Percentiles rank a stretch among this genome's conserved stretches.
phyloP scores from a whole-genome alignment of 1,140 invertebrate species.

The Aphidius gifuensis region DNA sequence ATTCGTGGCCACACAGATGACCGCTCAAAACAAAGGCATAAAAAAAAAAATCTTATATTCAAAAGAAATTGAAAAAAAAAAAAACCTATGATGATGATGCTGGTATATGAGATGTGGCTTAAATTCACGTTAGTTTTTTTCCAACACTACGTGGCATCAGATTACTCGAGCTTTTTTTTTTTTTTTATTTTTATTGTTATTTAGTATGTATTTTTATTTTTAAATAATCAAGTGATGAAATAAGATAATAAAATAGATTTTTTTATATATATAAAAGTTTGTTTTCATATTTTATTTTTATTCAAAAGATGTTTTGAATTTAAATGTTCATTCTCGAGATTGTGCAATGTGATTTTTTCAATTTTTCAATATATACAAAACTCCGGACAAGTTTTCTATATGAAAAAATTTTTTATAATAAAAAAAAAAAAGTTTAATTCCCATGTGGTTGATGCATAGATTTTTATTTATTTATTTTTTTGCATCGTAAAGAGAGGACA shows the following conservation, averaged over 20 bases:
- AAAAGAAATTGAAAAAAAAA: too few species aligned
- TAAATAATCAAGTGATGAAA: background rate
- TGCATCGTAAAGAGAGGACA: slow-evolving; percentile 30
- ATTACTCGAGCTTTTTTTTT: slow-evolving; percentile 29
- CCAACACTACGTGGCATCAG: slow-evolving; percentile 32
- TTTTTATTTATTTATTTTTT: background rate
- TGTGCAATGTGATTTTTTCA: too few species aligned
- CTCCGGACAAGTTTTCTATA: too few species aligned
- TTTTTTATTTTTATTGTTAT: slow-evolving; percentile 16
- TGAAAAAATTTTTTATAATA: too few species aligned
- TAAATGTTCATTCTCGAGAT: too few species aligned
- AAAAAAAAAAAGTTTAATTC: slow-evolving; percentile 12
- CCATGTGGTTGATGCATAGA: background rate
- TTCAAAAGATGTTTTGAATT: too few species aligned
- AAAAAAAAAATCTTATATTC: too few species aligned
- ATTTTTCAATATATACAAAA: too few species aligned
- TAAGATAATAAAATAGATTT: too few species aligned
- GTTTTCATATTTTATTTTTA: background rate
- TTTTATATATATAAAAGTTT: background rate
- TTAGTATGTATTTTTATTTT: slow-evolving; percentile 12
- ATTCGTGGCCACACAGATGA: background rate
- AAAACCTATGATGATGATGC: too few species aligned
- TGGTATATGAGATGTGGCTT: slow-evolving; percentile 7
- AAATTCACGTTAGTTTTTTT: slow-evolving; percentile 38
- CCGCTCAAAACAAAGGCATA: too few species aligned